Percentiles rank a stretch among this genome's conserved stretches.
These are phyloP conservation scores for Aphaenogaster rudis DNA, from an alignment of 1,140 invertebrate genomes.

Conservation along the genomic window DNA sequence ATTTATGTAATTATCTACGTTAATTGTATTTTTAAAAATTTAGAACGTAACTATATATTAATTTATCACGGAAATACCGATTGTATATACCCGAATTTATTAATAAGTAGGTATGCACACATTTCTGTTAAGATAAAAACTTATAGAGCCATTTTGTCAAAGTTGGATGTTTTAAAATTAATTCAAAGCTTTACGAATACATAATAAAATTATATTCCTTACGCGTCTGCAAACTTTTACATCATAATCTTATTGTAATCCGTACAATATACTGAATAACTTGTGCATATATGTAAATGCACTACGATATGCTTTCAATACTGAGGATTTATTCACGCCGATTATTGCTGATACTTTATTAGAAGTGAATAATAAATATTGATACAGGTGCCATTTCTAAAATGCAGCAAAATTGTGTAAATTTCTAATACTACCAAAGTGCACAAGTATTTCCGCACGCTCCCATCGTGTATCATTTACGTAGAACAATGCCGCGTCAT, in stretches of 20 bases:
- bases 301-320: not conserved
- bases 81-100: not conserved
- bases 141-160: not conserved
- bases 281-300: not conserved
- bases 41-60: not conserved
- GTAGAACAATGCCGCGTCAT: not conserved
- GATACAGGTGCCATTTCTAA: not conserved
- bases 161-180: not conserved
- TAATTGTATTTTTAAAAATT: not conserved
- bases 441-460: not conserved
- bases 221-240: not conserved
- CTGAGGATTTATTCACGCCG: not conserved
- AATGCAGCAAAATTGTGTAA: not conserved
- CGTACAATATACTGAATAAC: not conserved
- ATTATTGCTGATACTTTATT: not conserved
- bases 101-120: not conserved
- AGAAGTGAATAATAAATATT: conserved; percentile 13
- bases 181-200: not conserved
- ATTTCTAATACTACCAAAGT: conserved; percentile 3
- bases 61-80: not conserved
- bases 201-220: not conserved
- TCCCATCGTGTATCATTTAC: not conserved
- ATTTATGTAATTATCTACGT: not conserved
- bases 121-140: not conserved
- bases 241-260: not conserved